A percentile compares a stretch with the other conserved stretches of the same genome.
Evolutionary conservation across 1,140 invertebrate species (phyloP).

Genomic region (Rhynchophorus ferrugineus): DNA sequence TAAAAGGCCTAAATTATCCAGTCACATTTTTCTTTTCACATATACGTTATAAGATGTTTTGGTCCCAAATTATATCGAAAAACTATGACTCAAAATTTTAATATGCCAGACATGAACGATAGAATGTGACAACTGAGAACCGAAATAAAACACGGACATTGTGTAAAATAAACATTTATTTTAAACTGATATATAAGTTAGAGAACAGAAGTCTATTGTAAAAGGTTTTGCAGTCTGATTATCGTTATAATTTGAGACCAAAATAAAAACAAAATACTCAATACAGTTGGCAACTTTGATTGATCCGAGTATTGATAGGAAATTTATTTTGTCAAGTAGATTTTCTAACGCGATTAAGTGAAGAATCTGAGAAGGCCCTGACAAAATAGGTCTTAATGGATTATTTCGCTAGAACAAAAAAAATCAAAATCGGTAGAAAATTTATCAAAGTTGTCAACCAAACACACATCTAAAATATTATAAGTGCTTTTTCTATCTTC

Average conservation of each 20-base stretch:
- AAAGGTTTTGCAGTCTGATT: background rate
- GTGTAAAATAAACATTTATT: background rate
- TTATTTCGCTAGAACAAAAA: no score
- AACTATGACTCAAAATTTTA: background rate
- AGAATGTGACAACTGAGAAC: no score
- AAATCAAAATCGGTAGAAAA: no score
- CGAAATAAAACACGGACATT: background rate
- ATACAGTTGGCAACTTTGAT: background rate
- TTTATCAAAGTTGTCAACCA: no score
- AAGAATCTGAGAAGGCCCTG: no score
- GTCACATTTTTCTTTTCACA: slow-evolving; percentile 7
- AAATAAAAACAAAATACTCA: background rate
- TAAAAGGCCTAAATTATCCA: slow-evolving; percentile 15
- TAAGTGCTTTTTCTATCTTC: background rate
- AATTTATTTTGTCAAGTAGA: no score
- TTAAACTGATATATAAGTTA: background rate
- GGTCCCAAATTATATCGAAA: slow-evolving; percentile 15
- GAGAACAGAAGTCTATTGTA: background rate
- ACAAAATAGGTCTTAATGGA: no score
- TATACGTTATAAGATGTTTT: background rate
- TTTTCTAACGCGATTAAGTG: no score
- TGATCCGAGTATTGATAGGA: no score
- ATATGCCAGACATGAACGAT: no score
- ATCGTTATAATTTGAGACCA: background rate
- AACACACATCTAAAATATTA: background rate